phyloP scores from a whole-genome alignment of 2,888 invertebrate genomes.

The Drosophila sordidula region DNA sequence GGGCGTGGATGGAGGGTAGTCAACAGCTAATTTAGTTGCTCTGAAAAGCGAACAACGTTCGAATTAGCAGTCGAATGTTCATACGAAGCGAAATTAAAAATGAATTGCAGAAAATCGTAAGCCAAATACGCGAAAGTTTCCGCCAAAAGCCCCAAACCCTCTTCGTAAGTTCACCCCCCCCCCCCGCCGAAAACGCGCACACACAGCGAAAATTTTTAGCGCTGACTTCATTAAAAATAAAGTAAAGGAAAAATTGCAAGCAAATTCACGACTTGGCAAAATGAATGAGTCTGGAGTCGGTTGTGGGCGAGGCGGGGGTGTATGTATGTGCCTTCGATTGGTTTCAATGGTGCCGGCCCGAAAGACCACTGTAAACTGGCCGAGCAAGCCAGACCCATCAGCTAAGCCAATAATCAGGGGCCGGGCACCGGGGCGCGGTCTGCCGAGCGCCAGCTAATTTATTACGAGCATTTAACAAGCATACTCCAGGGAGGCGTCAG shows the following conservation, averaged over 20 bases:
- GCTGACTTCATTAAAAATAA: conserved; percentile 75
- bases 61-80: conserved; percentile 42
- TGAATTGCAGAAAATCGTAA: conserved; percentile 60
- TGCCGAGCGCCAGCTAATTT: conserved; percentile 71
- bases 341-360: conserved; percentile 51
- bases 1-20: background rate
- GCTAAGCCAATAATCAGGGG: conserved; percentile 76
- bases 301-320: background rate
- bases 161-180: background rate
- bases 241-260: conserved; percentile 59
- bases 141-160: conserved; percentile 1
- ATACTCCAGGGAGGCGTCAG: conserved; percentile 70
- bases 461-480: conserved; percentile 80
- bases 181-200: conserved; percentile 39
- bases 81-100: conserved; percentile 58
- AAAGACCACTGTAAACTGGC: conserved; percentile 65
- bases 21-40: conserved; percentile 33
- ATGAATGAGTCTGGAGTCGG: conserved; percentile 70
- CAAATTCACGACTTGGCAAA: conserved; percentile 64
- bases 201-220: conserved; percentile 67
- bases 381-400: conserved; percentile 63
- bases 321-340: conserved; percentile 67
- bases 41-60: conserved; percentile 14
- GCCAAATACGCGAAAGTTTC: conserved; percentile 39
- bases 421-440: conserved; percentile 23